Evolutionary conservation across 2,888 invertebrate species (phyloP).

Genomic region (Eulithis prunata): DNA sequence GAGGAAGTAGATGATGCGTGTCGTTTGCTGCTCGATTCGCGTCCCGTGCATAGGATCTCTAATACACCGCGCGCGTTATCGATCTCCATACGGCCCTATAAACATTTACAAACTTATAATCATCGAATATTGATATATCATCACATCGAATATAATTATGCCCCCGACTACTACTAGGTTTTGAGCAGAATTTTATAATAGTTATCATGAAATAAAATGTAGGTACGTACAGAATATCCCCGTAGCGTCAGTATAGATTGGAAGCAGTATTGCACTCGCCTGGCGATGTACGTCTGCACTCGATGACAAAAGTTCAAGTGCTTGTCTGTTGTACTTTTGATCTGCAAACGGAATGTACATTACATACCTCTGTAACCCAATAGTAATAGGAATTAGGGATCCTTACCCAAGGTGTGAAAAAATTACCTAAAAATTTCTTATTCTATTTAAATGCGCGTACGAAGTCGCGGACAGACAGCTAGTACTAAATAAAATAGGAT

Average conservation of each 20-base stretch:
- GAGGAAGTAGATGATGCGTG: conserved; percentile 78
- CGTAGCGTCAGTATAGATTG: conserved; percentile 81
- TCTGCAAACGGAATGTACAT: conserved; percentile 49
- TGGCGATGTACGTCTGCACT: conserved; percentile 73
- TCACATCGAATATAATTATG: no score
- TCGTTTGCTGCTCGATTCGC: conserved; percentile 51
- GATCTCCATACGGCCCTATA: conserved; percentile 84
- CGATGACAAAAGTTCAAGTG: conserved; percentile 70
- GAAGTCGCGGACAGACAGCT: no score
- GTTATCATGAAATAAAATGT: no score
- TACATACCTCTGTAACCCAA: no score
- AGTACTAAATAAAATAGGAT: no score
- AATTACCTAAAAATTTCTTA: no score
- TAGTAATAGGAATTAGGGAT: no score
- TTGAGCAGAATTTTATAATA: no score
- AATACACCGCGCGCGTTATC: conserved; percentile 59
- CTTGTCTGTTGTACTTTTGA: conserved; percentile 60
- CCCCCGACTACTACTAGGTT: no score
- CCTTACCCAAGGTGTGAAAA: no score
- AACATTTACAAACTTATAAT: not conserved
- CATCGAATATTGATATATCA: no score
- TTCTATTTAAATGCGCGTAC: no score
- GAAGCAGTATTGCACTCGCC: conserved; percentile 79
- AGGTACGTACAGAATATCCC: conserved; percentile 81
- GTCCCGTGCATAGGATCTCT: conserved; percentile 65